phyloP scores from a whole-genome alignment of 2,113 vertebrate species.

The Megalops atlanticus region DNA sequence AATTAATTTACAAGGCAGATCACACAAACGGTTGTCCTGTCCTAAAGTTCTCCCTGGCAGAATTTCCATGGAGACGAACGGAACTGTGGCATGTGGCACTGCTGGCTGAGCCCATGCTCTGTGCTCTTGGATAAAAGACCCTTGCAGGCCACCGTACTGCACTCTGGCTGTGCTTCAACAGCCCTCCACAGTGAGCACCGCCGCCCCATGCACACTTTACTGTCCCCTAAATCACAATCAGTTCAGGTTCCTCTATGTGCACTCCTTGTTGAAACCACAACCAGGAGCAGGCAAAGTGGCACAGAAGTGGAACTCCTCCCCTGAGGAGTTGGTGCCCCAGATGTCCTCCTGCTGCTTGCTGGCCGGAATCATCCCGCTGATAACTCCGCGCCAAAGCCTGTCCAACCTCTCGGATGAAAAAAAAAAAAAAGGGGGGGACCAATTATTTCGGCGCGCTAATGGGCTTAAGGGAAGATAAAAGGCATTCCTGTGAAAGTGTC shows the following conservation, averaged over 20 bases:
- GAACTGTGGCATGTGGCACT: background rate
- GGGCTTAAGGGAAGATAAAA: constrained; percentile 22
- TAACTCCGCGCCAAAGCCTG: background rate
- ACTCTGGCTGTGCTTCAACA: too few relatives aligned
- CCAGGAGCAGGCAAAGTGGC: background rate
- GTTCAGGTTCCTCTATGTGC: background rate
- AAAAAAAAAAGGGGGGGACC: background rate
- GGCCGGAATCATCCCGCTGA: background rate
- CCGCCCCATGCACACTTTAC: too few relatives aligned
- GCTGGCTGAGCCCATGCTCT: too few relatives aligned
- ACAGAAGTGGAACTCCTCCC: too few relatives aligned
- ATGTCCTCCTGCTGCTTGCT: background rate
- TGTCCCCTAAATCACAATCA: background rate
- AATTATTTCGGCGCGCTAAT: constrained; percentile 21
- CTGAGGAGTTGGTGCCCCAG: too few relatives aligned
- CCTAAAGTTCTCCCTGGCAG: background rate
- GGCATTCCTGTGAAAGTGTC: background rate
- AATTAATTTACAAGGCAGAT: background rate
- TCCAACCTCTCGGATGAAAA: background rate
- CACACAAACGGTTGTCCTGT: background rate
- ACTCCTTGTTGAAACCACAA: background rate
- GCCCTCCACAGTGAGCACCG: too few relatives aligned
- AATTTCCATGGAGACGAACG: background rate
- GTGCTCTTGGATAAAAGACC: too few relatives aligned
- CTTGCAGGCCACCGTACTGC: too few relatives aligned